phyloP scores from a whole-genome alignment of 2,113 vertebrate genomes.

The Caracal caracal region DNA sequence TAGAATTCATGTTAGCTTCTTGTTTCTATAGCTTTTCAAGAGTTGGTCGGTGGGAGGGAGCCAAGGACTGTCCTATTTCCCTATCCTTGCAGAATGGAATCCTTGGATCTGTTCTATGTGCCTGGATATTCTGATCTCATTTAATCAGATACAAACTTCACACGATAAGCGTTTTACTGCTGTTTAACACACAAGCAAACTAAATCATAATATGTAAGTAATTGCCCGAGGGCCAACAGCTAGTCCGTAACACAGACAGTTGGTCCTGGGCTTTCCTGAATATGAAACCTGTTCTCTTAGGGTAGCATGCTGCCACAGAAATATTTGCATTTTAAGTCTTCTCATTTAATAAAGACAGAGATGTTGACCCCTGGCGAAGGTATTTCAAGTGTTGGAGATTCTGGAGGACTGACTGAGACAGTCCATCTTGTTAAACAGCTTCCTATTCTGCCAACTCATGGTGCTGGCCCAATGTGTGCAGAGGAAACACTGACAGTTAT shows the following conservation, averaged over 20 bases:
- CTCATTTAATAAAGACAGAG: slow-evolving; percentile 38
- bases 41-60: neutral
- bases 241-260: neutral
- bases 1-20: neutral
- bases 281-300: neutral
- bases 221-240: neutral
- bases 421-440: neutral
- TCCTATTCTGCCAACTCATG: neutral
- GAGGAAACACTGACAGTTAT: neutral
- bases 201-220: neutral
- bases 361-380: neutral
- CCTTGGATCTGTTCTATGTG: neutral
- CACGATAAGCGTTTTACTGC: neutral
- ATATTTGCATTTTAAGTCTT: slow-evolving; percentile 12
- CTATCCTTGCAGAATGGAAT: neutral
- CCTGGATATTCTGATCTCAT: neutral
- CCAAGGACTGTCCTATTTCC: neutral
- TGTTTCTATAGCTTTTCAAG: neutral
- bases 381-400: neutral
- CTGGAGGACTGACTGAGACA: neutral
- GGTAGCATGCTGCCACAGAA: neutral
- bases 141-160: neutral
- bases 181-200: neutral
- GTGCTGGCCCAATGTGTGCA: neutral
- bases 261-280: neutral